Base-by-base conservation (phyloP, 1,140 invertebrate species). In the Polyergus mexicanus region DNA sequence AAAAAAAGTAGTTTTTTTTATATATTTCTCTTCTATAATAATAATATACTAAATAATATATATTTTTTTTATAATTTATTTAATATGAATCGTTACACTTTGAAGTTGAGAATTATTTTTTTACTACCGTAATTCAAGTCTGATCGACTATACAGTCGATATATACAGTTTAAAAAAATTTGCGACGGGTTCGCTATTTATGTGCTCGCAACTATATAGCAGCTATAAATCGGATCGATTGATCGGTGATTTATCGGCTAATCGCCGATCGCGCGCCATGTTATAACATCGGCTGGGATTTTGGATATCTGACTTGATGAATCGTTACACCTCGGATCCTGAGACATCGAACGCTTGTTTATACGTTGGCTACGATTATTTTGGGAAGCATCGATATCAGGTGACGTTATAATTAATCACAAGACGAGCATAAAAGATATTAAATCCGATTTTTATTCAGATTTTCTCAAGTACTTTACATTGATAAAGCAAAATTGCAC, bases 231-330 rank as follows among this genome's bases (percentile, higher is more conserved):
- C 51, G 87, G 22, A 86, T 86, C 75, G 84, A 81, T 22, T 28
- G 44, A 25, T 22, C 47, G 35, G 74, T 86, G 88, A 89, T 89
- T 89, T 89, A 89, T 62, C 85, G 84, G 84, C 5, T 80, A 35
- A 54, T 72, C 78, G 56, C 54, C 85, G 62, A 75, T 76, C 28
- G 60, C 63, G 47, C 35, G 13, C 65, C 83, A 19, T 68, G 68
- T 77, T 72, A 71, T 68, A 69, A 63, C 74, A 63, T 71, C 3
- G 72, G 71, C 38, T 38, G 71, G 84, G 65, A 86, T 87, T 83
- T 84, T 63, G 71, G 81, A 51, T 88, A 86, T 83, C 60, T 38
- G 47, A 62, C 35, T 58, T 91, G 90, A 91, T 91, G 28, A 89
- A 91, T 91, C 58, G 84, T 83, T 56, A 80, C 63, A 80, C 66